phyloP scores from a whole-genome alignment of 2,888 invertebrate genomes.

The Octonoba sinensis region DNA sequence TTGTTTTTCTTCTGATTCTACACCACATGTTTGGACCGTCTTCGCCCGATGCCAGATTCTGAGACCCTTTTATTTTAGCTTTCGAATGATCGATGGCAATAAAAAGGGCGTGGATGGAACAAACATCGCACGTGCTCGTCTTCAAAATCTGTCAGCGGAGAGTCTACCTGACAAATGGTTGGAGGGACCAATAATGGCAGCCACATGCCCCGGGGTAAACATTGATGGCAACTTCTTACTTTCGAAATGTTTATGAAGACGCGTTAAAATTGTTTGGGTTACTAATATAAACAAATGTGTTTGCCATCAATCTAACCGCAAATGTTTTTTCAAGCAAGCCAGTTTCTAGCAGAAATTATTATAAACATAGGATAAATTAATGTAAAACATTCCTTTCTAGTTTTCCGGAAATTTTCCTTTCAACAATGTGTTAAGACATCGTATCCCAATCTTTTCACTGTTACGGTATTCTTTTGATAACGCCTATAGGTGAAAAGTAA shows the following conservation, averaged over 20 bases:
- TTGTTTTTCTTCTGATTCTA: slow-evolving; percentile 45
- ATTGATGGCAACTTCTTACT: background rate
- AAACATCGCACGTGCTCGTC: slow-evolving; percentile 38
- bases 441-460: too few relatives aligned
- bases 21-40: slow-evolving; percentile 49
- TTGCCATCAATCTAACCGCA: slow-evolving; percentile 27
- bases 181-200: slow-evolving; percentile 35
- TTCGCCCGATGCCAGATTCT: slow-evolving; percentile 47
- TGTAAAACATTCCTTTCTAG: too few relatives aligned
- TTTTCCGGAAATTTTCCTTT: too few relatives aligned
- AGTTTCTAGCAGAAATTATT: too few relatives aligned
- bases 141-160: slow-evolving; percentile 31
- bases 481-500: too few relatives aligned
- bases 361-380: too few relatives aligned
- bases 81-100: slow-evolving; percentile 50
- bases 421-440: too few relatives aligned
- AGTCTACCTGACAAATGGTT: slow-evolving; percentile 61
- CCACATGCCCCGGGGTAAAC: slow-evolving; percentile 40
- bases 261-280: slow-evolving; percentile 52
- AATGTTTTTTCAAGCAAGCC: background rate
- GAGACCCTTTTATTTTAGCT: slow-evolving; percentile 44
- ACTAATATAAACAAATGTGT: slow-evolving; percentile 43
- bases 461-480: too few relatives aligned
- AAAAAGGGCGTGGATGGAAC: slow-evolving; percentile 23
- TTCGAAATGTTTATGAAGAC: slow-evolving; percentile 31